Percentiles rank a stretch among this genome's conserved stretches.
These are phyloP conservation scores for Petromus typicus DNA, from an alignment of 2,113 vertebrate species.

Conservation along the genomic window DNA sequence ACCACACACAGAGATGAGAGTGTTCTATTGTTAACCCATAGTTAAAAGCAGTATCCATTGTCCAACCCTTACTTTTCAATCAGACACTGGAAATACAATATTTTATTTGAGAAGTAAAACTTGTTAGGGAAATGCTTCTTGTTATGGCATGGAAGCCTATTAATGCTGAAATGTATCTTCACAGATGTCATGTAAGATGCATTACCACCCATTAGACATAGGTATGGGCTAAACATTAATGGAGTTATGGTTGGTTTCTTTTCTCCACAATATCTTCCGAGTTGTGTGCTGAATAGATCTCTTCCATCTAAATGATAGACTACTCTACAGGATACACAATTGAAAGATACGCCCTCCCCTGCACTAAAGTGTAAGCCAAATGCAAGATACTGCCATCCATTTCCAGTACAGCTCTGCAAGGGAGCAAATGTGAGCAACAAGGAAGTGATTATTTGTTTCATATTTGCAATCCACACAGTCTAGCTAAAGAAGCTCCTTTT, in stretches of 20 bases:
- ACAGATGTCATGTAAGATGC: conserved; percentile 84
- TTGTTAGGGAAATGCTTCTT: conserved; percentile 83
- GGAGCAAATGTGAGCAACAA: conserved; percentile 63
- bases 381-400: conserved; percentile 69
- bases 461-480: conserved; percentile 21
- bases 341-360: conserved; percentile 69
- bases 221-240: conserved; percentile 83
- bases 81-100: conserved; percentile 76
- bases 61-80: conserved; percentile 73
- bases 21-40: conserved; percentile 16
- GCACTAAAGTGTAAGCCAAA: conserved; percentile 67
- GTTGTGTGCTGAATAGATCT: conserved; percentile 76
- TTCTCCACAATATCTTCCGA: conserved; percentile 86
- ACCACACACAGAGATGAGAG: background rate
- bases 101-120: conserved; percentile 80
- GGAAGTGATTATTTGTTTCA: conserved; percentile 74
- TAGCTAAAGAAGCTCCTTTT: background rate
- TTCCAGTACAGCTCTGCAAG: conserved; percentile 70
- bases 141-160: conserved; percentile 83
- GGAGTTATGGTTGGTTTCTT: conserved; percentile 78
- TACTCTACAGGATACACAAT: conserved; percentile 70
- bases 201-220: conserved; percentile 88
- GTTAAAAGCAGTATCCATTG: conserved; percentile 17
- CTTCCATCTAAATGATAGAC: conserved; percentile 71
- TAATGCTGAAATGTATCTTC: conserved; percentile 87